These are phyloP conservation scores for Turritopsis rubra DNA, from an alignment of 30 jellyfish, hydroid and myxozoan genomes.

Conservation along the genomic window DNA sequence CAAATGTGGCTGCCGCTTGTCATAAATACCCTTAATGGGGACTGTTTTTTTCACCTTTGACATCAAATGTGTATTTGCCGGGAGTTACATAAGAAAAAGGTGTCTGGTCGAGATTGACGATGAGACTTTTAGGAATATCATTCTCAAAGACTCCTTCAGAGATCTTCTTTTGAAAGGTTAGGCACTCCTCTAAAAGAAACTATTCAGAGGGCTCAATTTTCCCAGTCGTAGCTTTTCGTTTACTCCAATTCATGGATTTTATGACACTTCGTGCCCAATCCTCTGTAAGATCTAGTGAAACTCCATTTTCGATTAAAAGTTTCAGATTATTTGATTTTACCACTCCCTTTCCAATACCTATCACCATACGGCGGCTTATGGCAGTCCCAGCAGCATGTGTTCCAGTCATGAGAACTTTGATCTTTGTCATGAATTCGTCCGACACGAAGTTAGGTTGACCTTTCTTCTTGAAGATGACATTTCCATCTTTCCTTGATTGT, in stretches of 20 bases:
- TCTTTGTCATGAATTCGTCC: neutral
- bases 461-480: neutral
- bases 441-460: neutral
- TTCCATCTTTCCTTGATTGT: neutral
- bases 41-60: too few relatives aligned
- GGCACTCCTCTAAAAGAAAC: neutral
- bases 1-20: too few relatives aligned
- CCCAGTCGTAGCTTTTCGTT: conserved; percentile 8
- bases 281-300: neutral
- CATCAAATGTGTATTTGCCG: too few relatives aligned
- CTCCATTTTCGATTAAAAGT: too few relatives aligned
- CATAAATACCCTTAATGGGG: neutral
- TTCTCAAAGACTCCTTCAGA: neutral
- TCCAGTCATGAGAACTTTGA: neutral
- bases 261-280: conserved; percentile 4
- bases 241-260: conserved; percentile 14
- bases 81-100: neutral
- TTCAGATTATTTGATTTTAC: conserved; percentile 9
- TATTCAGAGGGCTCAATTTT: conserved; percentile 20
- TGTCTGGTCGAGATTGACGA: conserved; percentile 1
- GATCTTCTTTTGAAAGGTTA: too few relatives aligned
- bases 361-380: neutral
- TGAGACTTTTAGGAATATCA: conserved; percentile 9
- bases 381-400: neutral
- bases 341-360: neutral